Conservation (phyloP, 2,797 vertebrate genomes). For the Odontamblyopus lacepedii region DNA sequence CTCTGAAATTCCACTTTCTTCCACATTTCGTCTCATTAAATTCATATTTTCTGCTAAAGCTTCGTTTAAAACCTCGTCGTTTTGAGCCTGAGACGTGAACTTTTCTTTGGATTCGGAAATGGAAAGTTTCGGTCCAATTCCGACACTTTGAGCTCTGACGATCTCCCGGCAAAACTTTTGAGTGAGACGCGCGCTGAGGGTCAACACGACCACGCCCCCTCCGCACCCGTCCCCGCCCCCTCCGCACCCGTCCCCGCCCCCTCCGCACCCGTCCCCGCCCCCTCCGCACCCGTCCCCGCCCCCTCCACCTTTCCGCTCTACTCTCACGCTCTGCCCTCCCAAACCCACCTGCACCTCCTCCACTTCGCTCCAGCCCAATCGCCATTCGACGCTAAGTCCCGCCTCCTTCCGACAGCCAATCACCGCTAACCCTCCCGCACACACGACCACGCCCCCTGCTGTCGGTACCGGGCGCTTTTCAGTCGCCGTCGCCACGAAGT, state of each 20-base stretch:
- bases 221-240: constrained; percentile 44
- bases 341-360: constrained; percentile 77
- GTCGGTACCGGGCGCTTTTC: constrained; percentile 43
- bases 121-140: not conserved
- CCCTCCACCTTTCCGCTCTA: constrained; percentile 34
- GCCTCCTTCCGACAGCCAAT: not conserved
- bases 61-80: not conserved
- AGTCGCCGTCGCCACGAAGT: constrained; percentile 74
- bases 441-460: constrained; percentile 75
- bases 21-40: not conserved
- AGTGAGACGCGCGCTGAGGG: constrained; percentile 75
- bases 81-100: not conserved
- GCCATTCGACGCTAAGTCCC: constrained; percentile 47
- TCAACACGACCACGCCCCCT: constrained; percentile 72
- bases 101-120: too few relatives aligned
- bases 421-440: constrained; percentile 54
- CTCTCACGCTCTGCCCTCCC: constrained; percentile 75
- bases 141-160: constrained; percentile 42
- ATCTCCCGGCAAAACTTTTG: constrained; percentile 77
- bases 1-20: not conserved
- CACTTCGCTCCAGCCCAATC: constrained; percentile 56
- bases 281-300: not conserved
- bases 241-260: not conserved
- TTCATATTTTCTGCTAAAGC: not conserved
- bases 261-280: constrained; percentile 45